A percentile compares a stretch with the other conserved stretches of the same genome.
These are phyloP conservation scores for Haemorhous mexicanus DNA, from an alignment of 2,113 vertebrate species.

Conservation along the genomic window DNA sequence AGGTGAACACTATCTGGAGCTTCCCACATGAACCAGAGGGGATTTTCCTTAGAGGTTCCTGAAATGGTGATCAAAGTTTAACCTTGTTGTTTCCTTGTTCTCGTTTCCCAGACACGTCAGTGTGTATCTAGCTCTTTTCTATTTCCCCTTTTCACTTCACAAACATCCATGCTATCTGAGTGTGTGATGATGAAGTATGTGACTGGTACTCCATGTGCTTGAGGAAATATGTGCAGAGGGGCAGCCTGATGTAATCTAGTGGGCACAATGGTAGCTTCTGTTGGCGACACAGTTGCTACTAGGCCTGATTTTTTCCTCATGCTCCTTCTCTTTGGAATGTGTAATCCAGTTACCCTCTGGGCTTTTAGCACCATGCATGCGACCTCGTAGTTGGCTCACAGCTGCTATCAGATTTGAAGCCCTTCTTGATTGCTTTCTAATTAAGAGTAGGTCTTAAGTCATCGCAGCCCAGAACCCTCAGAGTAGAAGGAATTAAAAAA, in stretches of 20 bases:
- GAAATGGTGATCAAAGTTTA: background rate
- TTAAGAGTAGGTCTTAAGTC: constrained; percentile 11
- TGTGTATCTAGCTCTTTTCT: background rate
- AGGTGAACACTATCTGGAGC: background rate
- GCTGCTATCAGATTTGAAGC: background rate
- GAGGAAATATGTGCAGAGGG: background rate
- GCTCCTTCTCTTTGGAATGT: background rate
- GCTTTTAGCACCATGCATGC: background rate
- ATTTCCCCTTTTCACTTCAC: background rate
- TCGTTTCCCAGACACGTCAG: background rate
- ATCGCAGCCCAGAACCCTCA: background rate
- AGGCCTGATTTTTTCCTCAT: background rate
- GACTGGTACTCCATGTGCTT: background rate
- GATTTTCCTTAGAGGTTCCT: background rate
- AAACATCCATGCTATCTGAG: background rate
- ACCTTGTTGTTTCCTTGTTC: background rate
- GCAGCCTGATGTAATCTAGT: background rate
- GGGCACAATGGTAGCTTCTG: background rate
- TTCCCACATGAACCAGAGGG: background rate
- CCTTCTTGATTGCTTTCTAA: constrained; percentile 17
- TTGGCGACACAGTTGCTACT: background rate
- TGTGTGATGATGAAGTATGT: background rate
- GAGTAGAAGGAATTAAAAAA: background rate
- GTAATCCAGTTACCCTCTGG: background rate
- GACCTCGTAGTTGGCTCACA: background rate